phyloP scores from a whole-genome alignment of 1,140 invertebrate species.

The Temnothorax curvispinosus region DNA sequence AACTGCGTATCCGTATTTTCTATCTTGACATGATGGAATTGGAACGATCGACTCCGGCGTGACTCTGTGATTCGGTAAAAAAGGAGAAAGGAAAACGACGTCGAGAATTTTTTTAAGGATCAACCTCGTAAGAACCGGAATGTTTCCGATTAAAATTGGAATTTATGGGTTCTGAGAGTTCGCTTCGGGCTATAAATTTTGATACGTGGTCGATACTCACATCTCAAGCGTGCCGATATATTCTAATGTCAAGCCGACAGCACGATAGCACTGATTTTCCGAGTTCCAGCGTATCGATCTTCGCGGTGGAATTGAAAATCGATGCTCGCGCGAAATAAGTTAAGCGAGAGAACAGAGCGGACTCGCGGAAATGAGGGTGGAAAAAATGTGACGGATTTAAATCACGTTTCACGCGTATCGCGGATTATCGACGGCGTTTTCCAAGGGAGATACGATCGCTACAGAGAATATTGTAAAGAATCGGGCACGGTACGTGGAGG shows the following conservation, averaged over 20 bases:
- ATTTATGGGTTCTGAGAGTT: not conserved
- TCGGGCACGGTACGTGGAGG: conserved; percentile 1
- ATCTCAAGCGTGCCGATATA: not conserved
- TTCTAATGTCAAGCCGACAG: not conserved
- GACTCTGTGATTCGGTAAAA: not conserved
- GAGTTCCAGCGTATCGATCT: conserved; percentile 1
- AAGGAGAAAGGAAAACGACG: conserved; percentile 1
- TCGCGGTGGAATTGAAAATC: conserved; percentile 32
- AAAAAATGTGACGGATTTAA: conserved; percentile 26
- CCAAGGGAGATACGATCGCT: not conserved
- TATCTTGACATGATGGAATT: conserved; percentile 23
- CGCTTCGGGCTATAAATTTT: not conserved
- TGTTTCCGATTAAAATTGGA: conserved; percentile 6
- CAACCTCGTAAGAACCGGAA: not conserved
- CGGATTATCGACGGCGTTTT: conserved; percentile 21
- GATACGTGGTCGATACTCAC: not conserved
- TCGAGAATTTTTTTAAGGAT: conserved; percentile 16
- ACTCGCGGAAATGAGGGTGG: not conserved
- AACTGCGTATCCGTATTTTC: conserved; percentile 33
- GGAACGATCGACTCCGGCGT: not conserved
- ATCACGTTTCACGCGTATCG: conserved; percentile 23
- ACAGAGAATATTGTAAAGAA: conserved; percentile 5
- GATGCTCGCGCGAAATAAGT: not conserved
- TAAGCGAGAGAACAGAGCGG: not conserved
- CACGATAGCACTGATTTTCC: not conserved